These are phyloP conservation scores for Crioceris asparagi DNA, from an alignment of 2,888 invertebrate species.

Conservation along the genomic window DNA sequence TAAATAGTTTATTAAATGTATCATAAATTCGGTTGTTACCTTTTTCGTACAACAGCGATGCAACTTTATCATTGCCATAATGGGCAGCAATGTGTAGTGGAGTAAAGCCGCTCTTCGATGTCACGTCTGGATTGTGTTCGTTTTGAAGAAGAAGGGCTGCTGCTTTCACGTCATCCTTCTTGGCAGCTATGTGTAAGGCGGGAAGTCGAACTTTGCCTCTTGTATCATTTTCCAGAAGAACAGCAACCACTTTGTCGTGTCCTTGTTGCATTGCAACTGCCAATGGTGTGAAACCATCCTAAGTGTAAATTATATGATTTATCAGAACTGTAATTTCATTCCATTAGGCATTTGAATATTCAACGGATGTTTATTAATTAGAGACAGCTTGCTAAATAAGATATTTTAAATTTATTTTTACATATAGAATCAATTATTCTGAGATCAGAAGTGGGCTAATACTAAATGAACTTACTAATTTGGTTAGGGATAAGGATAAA, in stretches of 20 bases:
- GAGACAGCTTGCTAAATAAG: slow-evolving; percentile 3
- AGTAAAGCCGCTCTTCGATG: slow-evolving; percentile 96
- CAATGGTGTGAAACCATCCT: slow-evolving; percentile 97
- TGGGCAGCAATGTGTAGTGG: slow-evolving; percentile 97
- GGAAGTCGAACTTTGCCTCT: slow-evolving; percentile 92
- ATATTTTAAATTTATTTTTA: too few relatives aligned
- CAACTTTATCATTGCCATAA: slow-evolving; percentile 83
- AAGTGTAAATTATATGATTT: too few relatives aligned
- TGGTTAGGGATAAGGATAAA: too few relatives aligned
- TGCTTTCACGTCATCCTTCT: slow-evolving; percentile 96
- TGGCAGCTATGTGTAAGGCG: slow-evolving; percentile 95
- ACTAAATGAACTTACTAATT: too few relatives aligned
- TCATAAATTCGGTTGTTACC: slow-evolving; percentile 8
- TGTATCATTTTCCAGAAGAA: slow-evolving; percentile 91
- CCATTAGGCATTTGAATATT: too few relatives aligned
- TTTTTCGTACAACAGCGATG: slow-evolving; percentile 63
- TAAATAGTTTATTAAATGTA: not conserved
- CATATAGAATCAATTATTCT: too few relatives aligned
- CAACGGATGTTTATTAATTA: too few relatives aligned
- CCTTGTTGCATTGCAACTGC: slow-evolving; percentile 99
- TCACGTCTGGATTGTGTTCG: slow-evolving; percentile 93
- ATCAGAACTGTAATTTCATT: too few relatives aligned
- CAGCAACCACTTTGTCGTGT: slow-evolving; percentile 94
- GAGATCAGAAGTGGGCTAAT: too few relatives aligned
- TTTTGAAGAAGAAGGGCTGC: slow-evolving; percentile 83